Evolutionary conservation across 2,888 invertebrate species (phyloP), one percentile per base, ranked within the genome.

Genomic region (Dusona sp.): DNA sequence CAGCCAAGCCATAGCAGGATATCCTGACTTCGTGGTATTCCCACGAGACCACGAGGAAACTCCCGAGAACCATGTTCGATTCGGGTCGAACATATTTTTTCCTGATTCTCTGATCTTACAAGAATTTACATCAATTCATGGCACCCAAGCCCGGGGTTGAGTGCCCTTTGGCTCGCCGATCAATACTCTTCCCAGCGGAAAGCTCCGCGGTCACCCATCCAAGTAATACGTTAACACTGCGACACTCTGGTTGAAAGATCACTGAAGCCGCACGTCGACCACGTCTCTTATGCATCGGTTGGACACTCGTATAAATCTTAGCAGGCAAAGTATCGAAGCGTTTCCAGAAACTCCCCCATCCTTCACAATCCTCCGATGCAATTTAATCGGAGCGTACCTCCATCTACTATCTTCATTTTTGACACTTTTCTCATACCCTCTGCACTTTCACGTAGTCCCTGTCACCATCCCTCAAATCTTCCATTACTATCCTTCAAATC

Each of bases 401-500:
- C 29, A 48, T n/a, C 48, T 33, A 70, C 45, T 70, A 45, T 70
- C 48, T 9, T 19, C 70, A 48, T 45, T 70, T 48, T 70, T 70
- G 70, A 70, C 48, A 45, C 70, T 70, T 70, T 70, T 19, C 68
- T 48, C 48, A 48, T 33, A 67, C 38, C 11, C 38, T 16, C 9
- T 22, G 25, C 22, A 48, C n/a, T 29, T n/a, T 29, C 70, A 29
- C 48, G 29, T 61, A n/a, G 48, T 48, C n/a, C 48, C 48, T 48
- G 48, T 48, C 48, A 48, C 19, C 48, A 48, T 48, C 48, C 16
- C 48, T 48, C 48, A 48, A 48, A 48, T 6, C 48, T 48, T 19
- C 4, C 19, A 19, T 48, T 19, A 4, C 48, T n/a, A 48, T 48
- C n/a, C 48, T 48, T 48, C 48, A 48, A 19, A n/a, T 48, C 1